Evolutionary conservation across 2,113 vertebrate genomes (phyloP), one percentile per base, ranked within the genome.

Genomic region (Romanogobio albipinnatus): DNA sequence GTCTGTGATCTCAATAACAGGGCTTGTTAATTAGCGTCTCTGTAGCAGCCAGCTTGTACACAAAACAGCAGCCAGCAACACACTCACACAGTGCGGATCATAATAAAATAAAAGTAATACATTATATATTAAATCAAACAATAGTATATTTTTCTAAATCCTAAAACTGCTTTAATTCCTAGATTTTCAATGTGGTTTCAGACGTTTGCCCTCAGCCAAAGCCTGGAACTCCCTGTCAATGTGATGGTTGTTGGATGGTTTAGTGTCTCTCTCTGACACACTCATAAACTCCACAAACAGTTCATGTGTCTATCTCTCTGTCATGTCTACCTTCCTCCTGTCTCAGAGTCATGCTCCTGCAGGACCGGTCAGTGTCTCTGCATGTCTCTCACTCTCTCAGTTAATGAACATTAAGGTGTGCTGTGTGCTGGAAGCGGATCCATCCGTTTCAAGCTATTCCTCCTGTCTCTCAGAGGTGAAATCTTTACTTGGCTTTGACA

Each of bases 1-100:
- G 90, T 89, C 89, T 91, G 87, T 89, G 90, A 93, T 92, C 91
- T 89, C 90, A 66, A 81, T 89, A 93, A 92, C 88, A 85, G 61
- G 59, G 68, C 89, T 90, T 88, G 90, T 90, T 95, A 94, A 94
- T 94, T 90, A 92, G 87, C 49, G 81, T 80, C 86, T 93, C 87
- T 91, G 92, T 88, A 92, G 90, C 88, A 87, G 87, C 86, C 78
- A 82, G 86, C 85, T 89, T 88, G 88, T 87, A 90, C 88, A 89
- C 89, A 87, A 92, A 89, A 90, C 76, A 87, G 83, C 73, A 39
- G 66, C 66, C 14, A 39, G 6, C 5, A n/a, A 26, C 22, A 39
- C 39, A 24, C 70, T 82, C 36, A 59, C 43, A 56, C 26, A 66
- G 58, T 2, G 26, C 79, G 59, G 15, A 78, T 83, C 26, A 68